Percentiles rank a stretch among this genome's conserved stretches.
Evolutionary conservation across 1,140 invertebrate genomes (phyloP).

Genomic region (Formica selysi): DNA sequence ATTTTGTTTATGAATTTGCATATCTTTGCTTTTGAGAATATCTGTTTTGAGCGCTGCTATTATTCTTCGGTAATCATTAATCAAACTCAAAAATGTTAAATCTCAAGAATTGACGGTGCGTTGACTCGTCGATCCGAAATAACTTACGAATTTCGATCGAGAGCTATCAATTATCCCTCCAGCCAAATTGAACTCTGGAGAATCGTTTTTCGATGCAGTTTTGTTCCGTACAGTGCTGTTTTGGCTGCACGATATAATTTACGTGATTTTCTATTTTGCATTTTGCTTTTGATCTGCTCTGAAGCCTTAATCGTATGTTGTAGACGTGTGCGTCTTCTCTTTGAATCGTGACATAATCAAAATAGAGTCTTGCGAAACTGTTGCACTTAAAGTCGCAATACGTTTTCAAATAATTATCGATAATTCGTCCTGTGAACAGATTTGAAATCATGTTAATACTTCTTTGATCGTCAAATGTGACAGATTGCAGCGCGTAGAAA

Average conservation of each 20-base stretch:
- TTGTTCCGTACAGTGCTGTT: background rate
- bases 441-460: constrained; percentile 18
- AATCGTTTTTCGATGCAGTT: background rate
- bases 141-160: constrained; percentile 51
- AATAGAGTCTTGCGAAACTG: constrained; percentile 10
- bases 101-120: constrained; percentile 22
- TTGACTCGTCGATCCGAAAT: constrained; percentile 56
- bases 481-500: constrained; percentile 25
- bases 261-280: constrained; percentile 29
- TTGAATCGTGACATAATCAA: constrained; percentile 35
- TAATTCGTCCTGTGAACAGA: constrained; percentile 1
- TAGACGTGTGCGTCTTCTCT: constrained; percentile 29
- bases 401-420: background rate
- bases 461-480: background rate
- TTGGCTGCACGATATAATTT: constrained; percentile 30
- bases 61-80: constrained; percentile 17
- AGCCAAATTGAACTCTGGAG: no score
- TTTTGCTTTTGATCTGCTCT: constrained; percentile 48
- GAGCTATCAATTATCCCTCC: background rate
- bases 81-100: background rate
- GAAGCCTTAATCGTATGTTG: constrained; percentile 29
- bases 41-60: constrained; percentile 21
- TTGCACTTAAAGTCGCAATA: background rate
- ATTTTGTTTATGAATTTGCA: constrained; percentile 16
- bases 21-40: background rate